These are phyloP conservation scores for Athalia circularis DNA, from an alignment of 2,888 invertebrate genomes.

Conservation along the genomic window DNA sequence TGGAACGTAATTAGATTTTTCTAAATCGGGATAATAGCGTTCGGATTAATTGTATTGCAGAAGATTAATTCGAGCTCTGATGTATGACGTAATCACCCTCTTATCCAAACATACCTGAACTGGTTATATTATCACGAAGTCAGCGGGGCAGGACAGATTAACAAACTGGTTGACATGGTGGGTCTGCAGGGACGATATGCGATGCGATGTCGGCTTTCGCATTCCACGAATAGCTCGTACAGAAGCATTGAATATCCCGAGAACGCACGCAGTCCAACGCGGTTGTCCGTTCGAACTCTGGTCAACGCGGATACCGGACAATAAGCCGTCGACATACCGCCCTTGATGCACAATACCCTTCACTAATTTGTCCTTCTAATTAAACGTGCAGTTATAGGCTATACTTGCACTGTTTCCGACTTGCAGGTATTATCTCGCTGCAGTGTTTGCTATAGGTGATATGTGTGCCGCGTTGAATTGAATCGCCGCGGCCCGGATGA, in stretches of 20 bases:
- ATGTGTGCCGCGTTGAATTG: too few relatives aligned
- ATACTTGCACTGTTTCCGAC: too few relatives aligned
- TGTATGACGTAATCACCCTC: too few relatives aligned
- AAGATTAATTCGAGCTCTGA: too few relatives aligned
- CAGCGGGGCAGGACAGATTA: constrained; percentile 7
- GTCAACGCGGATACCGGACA: constrained; percentile 21
- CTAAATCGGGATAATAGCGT: too few relatives aligned
- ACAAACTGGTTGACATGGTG: constrained; percentile 23
- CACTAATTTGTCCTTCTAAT: constrained; percentile 30
- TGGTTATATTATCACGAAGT: too few relatives aligned
- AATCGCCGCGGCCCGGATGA: too few relatives aligned
- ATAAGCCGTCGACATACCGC: constrained; percentile 11
- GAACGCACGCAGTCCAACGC: constrained; percentile 9
- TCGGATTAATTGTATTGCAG: too few relatives aligned
- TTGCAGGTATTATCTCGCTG: too few relatives aligned
- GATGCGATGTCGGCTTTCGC: constrained; percentile 14
- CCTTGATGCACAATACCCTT: constrained; percentile 9
- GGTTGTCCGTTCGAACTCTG: constrained; percentile 1
- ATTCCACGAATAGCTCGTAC: constrained; percentile 7
- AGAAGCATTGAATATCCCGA: constrained; percentile 19
- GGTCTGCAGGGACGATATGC: constrained; percentile 1
- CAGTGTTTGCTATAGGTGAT: too few relatives aligned
- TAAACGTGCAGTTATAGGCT: constrained; percentile 12
- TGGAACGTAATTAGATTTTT: too few relatives aligned
- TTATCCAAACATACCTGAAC: too few relatives aligned